phyloP scores from a whole-genome alignment of 2,113 vertebrate genomes.

The Pungitius pungitius region DNA sequence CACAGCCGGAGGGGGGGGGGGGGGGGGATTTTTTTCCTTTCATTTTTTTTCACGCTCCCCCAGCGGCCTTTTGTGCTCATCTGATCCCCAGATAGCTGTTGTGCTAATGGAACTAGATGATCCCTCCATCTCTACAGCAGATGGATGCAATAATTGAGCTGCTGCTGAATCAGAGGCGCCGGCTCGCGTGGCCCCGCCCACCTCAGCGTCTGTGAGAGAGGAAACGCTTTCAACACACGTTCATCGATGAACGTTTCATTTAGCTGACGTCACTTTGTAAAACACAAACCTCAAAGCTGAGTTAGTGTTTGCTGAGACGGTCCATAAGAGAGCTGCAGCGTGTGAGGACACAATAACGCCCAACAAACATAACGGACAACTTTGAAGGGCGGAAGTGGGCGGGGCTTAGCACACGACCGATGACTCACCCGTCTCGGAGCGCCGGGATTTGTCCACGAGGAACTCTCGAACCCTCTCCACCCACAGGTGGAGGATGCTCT shows the following conservation, averaged over 20 bases:
- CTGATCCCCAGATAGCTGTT: slow-evolving; percentile 51
- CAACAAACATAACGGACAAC: too few species aligned
- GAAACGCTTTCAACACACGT: too few species aligned
- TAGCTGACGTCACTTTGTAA: too few species aligned
- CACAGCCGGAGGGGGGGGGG: slow-evolving; percentile 19
- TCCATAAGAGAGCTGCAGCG: too few species aligned
- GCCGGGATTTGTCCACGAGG: slow-evolving; percentile 86
- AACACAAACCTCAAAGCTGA: too few species aligned
- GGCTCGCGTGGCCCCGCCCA: not conserved
- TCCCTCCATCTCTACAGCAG: not conserved
- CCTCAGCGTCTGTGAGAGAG: too few species aligned
- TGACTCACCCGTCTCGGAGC: slow-evolving; percentile 87
- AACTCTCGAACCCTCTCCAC: slow-evolving; percentile 94
- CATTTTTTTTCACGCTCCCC: slow-evolving; percentile 12
- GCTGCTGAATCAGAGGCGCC: not conserved
- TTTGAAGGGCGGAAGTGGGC: too few species aligned
- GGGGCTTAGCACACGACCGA: not conserved
- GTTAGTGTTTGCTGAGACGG: too few species aligned
- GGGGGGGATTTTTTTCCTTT: not conserved
- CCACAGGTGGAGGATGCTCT: slow-evolving; percentile 96
- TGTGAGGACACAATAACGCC: too few species aligned
- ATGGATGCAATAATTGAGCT: not conserved
- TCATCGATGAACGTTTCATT: too few species aligned
- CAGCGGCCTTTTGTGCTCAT: slow-evolving; percentile 54
- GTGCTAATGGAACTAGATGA: slow-evolving; percentile 13